Evolutionary conservation across 2,113 vertebrate genomes (phyloP), one percentile per base, ranked within the genome.

Genomic region (Upupa epops): DNA sequence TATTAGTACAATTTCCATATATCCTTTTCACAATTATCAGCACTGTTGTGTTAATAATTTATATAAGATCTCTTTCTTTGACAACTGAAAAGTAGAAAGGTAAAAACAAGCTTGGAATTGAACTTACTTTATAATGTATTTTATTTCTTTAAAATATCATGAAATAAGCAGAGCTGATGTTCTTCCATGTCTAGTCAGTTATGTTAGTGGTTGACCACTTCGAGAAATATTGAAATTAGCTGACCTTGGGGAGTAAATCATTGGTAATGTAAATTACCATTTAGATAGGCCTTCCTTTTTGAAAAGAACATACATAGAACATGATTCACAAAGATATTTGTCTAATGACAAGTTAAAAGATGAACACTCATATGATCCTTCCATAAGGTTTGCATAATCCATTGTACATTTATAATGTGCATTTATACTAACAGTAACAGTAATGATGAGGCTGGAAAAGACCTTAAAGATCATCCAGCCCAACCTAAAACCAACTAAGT

Each of bases 1-100:
- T 86, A 75, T 74, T 89, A 71, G 60, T 32, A 70, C 52, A 71
- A 96, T 88, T 91, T 96, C 83, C 88, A 93, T 86, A 83, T 88
- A 94, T 89, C 88, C 93, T 94, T 95, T 95, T 93, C 92, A 91
- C 71, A 86, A 74, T 94, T 94, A 95, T 91, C 87, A 71, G 78
- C 69, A 36, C 46, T 85, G 36, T 80, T 94, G 55, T 52, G 45
- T 63, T 74, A 71, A 64, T 71, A 88, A 88, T 94, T 94, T 83
- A 77, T 92, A 83, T 64, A 54, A 76, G 79, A 77, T 86, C 56
- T 92, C 56, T 91, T 93, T 88, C 72, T 88, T 72, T 94, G 72
- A 72, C 76, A 84, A 52, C 63, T 59, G 42, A n/a, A 58, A 90
- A 37, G 55, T 78, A 82, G 71, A 74, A 32, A 37, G 21, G 9